These are phyloP conservation scores for Meloidogyne exigua DNA, from an alignment of 1,140 invertebrate genomes.

Conservation along the genomic window DNA sequence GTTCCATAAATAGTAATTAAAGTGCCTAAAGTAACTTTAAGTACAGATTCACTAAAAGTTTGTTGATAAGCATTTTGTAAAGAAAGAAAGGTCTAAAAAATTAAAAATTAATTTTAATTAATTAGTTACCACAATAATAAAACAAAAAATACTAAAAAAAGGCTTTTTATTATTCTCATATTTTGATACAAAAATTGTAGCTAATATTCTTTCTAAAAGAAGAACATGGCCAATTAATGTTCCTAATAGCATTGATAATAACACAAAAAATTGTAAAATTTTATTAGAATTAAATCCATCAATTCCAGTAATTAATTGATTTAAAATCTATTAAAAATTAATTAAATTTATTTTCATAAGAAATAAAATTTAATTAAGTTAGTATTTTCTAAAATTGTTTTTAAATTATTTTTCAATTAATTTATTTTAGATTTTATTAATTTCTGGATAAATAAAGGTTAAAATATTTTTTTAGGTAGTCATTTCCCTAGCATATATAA, in stretches of 20 bases:
- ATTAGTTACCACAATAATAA: not conserved
- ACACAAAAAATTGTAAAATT: not conserved
- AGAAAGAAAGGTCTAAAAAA: not conserved
- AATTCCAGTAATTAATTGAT: not conserved
- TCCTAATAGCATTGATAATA: not conserved
- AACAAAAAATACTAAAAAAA: not conserved
- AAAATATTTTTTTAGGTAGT: too few species aligned
- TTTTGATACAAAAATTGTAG: slow-evolving; percentile 9
- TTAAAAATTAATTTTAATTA: not conserved
- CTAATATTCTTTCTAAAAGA: slow-evolving; percentile 7
- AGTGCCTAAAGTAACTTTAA: not conserved
- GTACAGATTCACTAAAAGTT: not conserved
- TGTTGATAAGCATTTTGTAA: slow-evolving; percentile 1
- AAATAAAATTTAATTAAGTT: too few species aligned
- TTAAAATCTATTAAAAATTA: not conserved
- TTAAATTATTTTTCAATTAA: too few species aligned
- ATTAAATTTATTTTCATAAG: too few species aligned
- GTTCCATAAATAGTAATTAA: not conserved
- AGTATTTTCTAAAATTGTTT: too few species aligned
- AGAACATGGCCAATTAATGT: slow-evolving; percentile 6
- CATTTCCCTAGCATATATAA: too few species aligned
- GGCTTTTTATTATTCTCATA: slow-evolving; percentile 16
- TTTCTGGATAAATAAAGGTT: too few species aligned
- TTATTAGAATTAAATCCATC: not conserved
- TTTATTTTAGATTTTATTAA: too few species aligned